Evolutionary conservation across 2,888 invertebrate species (phyloP), one percentile per base, ranked within the genome.

Genomic region (Nomada goodeniana): DNA sequence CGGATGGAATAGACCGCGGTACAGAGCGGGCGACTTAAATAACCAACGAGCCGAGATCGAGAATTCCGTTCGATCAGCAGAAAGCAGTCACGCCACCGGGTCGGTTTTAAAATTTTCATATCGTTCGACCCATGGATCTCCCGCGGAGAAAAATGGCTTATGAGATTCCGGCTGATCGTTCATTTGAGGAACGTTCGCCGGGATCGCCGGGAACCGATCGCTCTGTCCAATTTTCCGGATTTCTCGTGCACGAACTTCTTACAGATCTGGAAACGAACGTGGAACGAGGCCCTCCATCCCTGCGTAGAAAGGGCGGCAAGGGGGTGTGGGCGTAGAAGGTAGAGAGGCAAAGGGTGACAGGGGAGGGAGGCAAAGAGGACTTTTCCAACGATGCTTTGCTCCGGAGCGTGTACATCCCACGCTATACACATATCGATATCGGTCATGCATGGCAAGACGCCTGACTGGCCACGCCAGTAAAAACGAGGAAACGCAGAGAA

Each of bases 361-460:
- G 44, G 11, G 20, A 44, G 13, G 36, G 72, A 52, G 80, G 80
- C 73, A 86, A 79, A 85, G 79, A 80, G 79, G 85, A 85, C 80
- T 82, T 80, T 85, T 78, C 74, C 83, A 83, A 75, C 79, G 87
- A 77, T 70, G 84, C 82, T 85, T 88, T 90, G 91, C 89, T 90
- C 88, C 88, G 84, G 86, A 86, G 86, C 89, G 84, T 89, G 90
- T 91, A 85, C 80, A 55, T 70, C 59, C 55, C 68, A 86, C 89
- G 84, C 87, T 84, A 84, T 90, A 91, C 90, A 90, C 91, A 89
- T 92, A 93, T 93, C 92, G 92, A 88, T 91, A 92, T 92, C 92
- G 91, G 90, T 91, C 91, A 92, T 92, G 92, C 93, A 92, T 92
- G 91, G 90, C 89, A 90, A 88, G 89, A 93, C 92, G 93, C 93